These are phyloP conservation scores for Polypedilum pembai DNA, from an alignment of 1,140 invertebrate genomes.

Conservation along the genomic window DNA sequence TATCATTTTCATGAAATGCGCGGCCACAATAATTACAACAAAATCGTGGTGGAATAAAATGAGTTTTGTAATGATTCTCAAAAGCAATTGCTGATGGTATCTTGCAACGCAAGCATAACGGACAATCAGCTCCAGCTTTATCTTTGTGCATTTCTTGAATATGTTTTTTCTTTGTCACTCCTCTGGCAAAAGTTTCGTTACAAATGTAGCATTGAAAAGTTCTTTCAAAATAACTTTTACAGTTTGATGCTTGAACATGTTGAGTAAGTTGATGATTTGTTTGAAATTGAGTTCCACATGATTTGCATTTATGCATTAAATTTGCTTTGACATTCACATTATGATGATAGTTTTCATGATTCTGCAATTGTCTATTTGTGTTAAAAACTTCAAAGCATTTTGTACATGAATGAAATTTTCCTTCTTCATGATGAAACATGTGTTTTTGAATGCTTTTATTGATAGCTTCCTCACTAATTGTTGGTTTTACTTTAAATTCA, in stretches of 20 bases:
- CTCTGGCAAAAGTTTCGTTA: neutral
- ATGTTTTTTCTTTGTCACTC: neutral
- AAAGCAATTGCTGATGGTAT: neutral
- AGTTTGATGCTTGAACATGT: neutral
- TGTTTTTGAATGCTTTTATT: neutral
- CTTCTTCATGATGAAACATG: neutral
- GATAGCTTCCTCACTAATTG: neutral
- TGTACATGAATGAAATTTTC: neutral
- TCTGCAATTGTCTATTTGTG: neutral
- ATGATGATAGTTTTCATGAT: neutral
- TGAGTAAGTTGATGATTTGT: neutral
- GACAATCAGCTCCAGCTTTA: conserved; percentile 8
- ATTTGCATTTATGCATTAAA: neutral
- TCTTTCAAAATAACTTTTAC: neutral
- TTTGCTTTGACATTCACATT: neutral
- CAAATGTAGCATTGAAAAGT: neutral
- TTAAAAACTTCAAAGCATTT: neutral
- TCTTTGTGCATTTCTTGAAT: neutral
- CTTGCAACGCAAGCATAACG: neutral
- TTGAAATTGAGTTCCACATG: neutral
- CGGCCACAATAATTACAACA: neutral
- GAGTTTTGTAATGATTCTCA: neutral
- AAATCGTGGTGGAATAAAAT: neutral
- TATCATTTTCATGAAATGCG: neutral
- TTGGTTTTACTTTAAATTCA: neutral